A percentile compares a stretch with the other conserved stretches of the same genome.
Evolutionary conservation across 2,797 vertebrate genomes (phyloP).

Genomic region (Amphiprion clarkii): DNA sequence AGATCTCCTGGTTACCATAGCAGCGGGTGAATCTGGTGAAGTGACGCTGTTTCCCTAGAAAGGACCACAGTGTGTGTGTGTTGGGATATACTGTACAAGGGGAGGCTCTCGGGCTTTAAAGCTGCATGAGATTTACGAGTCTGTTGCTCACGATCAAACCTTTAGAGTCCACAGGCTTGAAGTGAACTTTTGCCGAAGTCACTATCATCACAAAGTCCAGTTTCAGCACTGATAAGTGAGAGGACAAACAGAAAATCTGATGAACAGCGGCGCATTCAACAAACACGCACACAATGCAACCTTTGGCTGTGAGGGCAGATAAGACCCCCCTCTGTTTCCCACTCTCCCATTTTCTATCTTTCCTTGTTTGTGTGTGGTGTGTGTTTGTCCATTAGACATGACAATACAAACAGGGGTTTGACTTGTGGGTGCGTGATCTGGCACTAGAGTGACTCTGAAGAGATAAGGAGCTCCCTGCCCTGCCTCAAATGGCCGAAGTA

Average conservation of each 20-base stretch:
- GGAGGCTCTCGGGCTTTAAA: constrained; percentile 9
- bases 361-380: constrained; percentile 46
- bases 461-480: constrained; percentile 38
- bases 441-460: constrained; percentile 13
- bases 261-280: constrained; percentile 46
- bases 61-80: constrained; percentile 15
- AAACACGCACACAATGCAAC: constrained; percentile 63
- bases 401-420: constrained; percentile 31
- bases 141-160: constrained; percentile 22
- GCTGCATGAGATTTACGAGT: constrained; percentile 36
- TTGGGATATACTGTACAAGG: constrained; percentile 6
- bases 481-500: constrained; percentile 16
- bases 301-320: constrained; percentile 75
- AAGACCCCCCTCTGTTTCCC: constrained; percentile 36
- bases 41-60: constrained; percentile 27
- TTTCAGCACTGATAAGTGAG: constrained; percentile 65
- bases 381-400: constrained; percentile 20
- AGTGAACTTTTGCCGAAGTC: constrained; percentile 26
- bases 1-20: constrained; percentile 34
- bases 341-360: constrained; percentile 15
- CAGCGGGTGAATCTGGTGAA: constrained; percentile 42
- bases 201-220: constrained; percentile 71
- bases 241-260: constrained; percentile 57
- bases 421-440: constrained; percentile 13
- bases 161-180: constrained; percentile 29